Evolutionary conservation across 2,888 invertebrate genomes (phyloP).

Genomic region (Tenodera sinensis): DNA sequence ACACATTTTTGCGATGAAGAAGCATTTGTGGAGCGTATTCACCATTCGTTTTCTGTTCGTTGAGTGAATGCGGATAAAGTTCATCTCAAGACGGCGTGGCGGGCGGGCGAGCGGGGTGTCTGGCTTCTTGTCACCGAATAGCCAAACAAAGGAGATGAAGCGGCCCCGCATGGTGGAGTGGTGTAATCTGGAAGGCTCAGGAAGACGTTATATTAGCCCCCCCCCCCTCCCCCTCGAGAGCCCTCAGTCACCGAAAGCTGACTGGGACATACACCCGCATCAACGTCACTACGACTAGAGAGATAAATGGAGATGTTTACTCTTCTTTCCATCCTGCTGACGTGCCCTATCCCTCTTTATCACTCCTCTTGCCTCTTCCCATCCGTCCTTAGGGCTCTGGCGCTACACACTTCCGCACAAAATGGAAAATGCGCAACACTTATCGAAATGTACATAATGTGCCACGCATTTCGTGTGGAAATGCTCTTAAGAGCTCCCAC

Average conservation of each 20-base stretch:
- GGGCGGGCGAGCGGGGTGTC: too few species aligned
- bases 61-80: background rate
- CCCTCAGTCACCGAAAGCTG: background rate
- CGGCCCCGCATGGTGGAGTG: background rate
- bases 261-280: background rate
- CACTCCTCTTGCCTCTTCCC: background rate
- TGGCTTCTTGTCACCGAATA: background rate
- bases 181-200: background rate
- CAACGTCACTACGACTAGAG: background rate
- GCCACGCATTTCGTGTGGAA: background rate
- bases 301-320: slow-evolving; percentile 20
- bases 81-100: background rate
- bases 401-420: background rate
- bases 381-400: background rate
- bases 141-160: background rate
- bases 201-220: background rate
- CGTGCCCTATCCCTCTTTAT: slow-evolving; percentile 10
- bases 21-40: background rate
- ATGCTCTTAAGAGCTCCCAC: background rate
- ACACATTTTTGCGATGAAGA: too few species aligned
- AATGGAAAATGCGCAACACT: too few species aligned
- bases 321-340: slow-evolving; percentile 14
- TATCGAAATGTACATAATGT: background rate
- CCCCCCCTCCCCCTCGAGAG: background rate
- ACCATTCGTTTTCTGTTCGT: background rate